Base-by-base conservation (phyloP, 1,140 invertebrate genomes). In the Pararge aegeria region DNA sequence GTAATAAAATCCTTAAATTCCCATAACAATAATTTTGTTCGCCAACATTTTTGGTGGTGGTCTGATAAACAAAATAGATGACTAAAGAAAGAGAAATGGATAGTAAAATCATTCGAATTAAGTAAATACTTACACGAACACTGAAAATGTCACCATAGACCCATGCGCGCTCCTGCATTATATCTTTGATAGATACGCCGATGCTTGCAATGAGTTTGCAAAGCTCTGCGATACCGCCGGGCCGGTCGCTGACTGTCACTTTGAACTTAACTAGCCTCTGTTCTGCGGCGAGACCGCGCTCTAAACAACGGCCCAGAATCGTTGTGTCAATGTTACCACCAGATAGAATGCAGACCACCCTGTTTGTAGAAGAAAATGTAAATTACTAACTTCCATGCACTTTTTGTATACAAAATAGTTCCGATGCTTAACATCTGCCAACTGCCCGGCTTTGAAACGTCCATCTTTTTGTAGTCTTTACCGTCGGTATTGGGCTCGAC, bases 291-390 rank as follows among this genome's bases (percentile, higher is more conserved):
- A 98, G 86, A 19, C 97, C 97, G 38, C 97, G 91, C 75, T 98
- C 97, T 56, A 98, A 89, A 53, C 96, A 97, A 27, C 97, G 90
- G 0, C 97, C 96, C 37, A 98, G 91, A 0, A 98, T 94, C 0
- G 97, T 98, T 5, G 97, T 97, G 75, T 98, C 97, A 55, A 98
- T 98, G 89, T 98, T 98, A 20, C 97, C 97, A 4, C 97, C 97
- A 76, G 95, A 96, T 0, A 98, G 80, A 21, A 95, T 92, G 27
- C 96, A 90, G 0, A 97, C 97, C 10, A 98, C 95, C 75, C 96
- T 96, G 66, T 7, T 63, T 61, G 15, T 1, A 16, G 9, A 27
- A 16, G 2, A 49, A 29, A 29, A 1, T 4, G 1, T 40, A 24
- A 1, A 30, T 30, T 12, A 20, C 10, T 38, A 30, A n/a, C n/a